phyloP scores from a whole-genome alignment of 2,113 vertebrate species.

The Coracopsis vasa region DNA sequence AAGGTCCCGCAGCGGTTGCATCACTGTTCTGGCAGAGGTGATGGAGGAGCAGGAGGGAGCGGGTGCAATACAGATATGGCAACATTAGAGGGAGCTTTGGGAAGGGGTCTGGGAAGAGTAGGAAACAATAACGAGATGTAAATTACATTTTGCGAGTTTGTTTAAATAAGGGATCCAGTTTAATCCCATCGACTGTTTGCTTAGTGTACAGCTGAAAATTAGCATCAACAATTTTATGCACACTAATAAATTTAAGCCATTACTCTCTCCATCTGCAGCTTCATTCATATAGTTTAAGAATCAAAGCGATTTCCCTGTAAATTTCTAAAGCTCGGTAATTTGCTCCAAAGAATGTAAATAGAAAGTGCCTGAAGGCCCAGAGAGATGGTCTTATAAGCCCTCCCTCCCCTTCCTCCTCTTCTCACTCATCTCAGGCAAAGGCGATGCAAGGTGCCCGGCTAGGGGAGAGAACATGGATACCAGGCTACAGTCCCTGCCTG shows the following conservation, averaged over 20 bases:
- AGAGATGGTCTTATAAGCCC: background rate
- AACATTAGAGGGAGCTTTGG: slow-evolving; percentile 66
- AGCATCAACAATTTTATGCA: slow-evolving; percentile 62
- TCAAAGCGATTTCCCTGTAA: slow-evolving; percentile 49
- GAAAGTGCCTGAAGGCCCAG: slow-evolving; percentile 50
- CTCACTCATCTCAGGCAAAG: background rate
- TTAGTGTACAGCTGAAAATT: slow-evolving; percentile 66
- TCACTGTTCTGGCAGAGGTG: background rate
- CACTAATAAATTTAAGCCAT: slow-evolving; percentile 68
- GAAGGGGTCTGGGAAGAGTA: slow-evolving; percentile 27
- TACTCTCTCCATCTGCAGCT: slow-evolving; percentile 68
- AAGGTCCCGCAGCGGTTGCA: background rate
- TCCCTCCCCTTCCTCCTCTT: background rate
- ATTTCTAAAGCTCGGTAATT: slow-evolving; percentile 48
- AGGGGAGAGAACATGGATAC: fast-evolving
- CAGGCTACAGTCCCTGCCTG: fast-evolving
- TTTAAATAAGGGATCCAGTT: slow-evolving; percentile 63
- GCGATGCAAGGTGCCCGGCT: fast-evolving
- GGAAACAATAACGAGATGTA: slow-evolving; percentile 43
- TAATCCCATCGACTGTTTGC: slow-evolving; percentile 40
- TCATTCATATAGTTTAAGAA: slow-evolving; percentile 63
- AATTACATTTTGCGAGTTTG: slow-evolving; percentile 51
- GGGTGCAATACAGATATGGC: slow-evolving; percentile 10
- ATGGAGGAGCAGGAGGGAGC: background rate
- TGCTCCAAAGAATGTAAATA: slow-evolving; percentile 46